phyloP scores from a whole-genome alignment of 1,140 invertebrate genomes.

The Amphibalanus amphitrite region DNA sequence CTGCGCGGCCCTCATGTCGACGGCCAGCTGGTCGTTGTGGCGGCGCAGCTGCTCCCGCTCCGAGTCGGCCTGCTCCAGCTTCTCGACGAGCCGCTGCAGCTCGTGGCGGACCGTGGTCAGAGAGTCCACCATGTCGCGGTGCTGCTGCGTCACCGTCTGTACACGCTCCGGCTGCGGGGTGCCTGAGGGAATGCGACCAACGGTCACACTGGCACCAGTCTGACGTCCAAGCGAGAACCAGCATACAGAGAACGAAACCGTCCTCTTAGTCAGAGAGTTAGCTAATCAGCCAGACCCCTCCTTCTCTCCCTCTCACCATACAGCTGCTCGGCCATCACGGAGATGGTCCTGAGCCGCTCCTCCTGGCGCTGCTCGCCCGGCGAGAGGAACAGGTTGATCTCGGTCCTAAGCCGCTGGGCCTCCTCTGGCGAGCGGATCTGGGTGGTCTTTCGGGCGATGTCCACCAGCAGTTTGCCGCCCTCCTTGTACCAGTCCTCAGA shows the following conservation, averaged over 20 bases:
- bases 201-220: too few relatives aligned
- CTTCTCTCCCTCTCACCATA: conserved; percentile 32
- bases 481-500: conserved; percentile 54
- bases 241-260: too few relatives aligned
- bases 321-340: conserved; percentile 41
- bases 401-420: conserved; percentile 36
- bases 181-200: conserved; percentile 19
- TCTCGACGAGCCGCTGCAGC: background rate
- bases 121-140: conserved; percentile 49
- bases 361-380: conserved; percentile 47
- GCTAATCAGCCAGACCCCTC: too few relatives aligned
- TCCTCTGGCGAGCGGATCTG: conserved; percentile 42
- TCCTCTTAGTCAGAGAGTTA: too few relatives aligned
- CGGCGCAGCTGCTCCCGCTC: background rate
- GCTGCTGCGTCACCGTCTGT: conserved; percentile 39
- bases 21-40: background rate
- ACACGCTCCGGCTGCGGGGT: conserved; percentile 34
- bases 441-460: conserved; percentile 45
- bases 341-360: conserved; percentile 44
- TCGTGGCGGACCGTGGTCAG: background rate
- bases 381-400: conserved; percentile 47
- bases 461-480: conserved; percentile 48
- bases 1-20: background rate
- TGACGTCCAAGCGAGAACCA: too few relatives aligned
- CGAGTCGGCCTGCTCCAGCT: background rate